These are phyloP conservation scores for Drosophila kanapiae DNA, from an alignment of 1,140 invertebrate genomes.

Conservation along the genomic window DNA sequence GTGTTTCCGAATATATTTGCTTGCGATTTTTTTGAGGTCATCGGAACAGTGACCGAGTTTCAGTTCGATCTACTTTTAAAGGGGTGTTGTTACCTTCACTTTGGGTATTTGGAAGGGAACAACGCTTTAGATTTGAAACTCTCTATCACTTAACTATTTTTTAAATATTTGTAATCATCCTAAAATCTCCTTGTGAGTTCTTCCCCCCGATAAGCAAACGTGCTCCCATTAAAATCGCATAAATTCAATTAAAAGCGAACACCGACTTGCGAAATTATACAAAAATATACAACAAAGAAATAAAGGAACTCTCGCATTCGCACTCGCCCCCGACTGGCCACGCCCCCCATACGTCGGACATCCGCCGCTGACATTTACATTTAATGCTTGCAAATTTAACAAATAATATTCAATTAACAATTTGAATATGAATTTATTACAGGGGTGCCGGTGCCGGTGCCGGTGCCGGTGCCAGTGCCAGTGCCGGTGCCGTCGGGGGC, in stretches of 20 bases:
- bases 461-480: neutral
- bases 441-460: conserved; percentile 48
- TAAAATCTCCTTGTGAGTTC: neutral
- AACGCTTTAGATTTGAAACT: neutral
- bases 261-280: conserved; percentile 41
- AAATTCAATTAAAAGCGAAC: conserved; percentile 61
- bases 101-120: too few species aligned
- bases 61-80: neutral
- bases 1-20: conserved; percentile 29
- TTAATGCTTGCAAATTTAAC: conserved; percentile 84
- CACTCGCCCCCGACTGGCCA: conserved; percentile 40
- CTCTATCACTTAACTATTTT: too few species aligned
- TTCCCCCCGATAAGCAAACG: neutral
- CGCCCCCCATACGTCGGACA: conserved; percentile 54
- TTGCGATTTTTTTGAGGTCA: conserved; percentile 39
- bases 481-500: conserved; percentile 58
- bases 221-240: conserved; percentile 52
- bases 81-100: too few species aligned
- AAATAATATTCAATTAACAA: conserved; percentile 85
- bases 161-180: neutral
- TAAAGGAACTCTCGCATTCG: conserved; percentile 27
- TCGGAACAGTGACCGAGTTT: conserved; percentile 68
- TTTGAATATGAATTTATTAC: conserved; percentile 84
- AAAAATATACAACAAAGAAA: conserved; percentile 25
- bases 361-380: conserved; percentile 76